Conservation (phyloP, 1,140 invertebrate genomes). For the Caenorhabditis elegans region WBcel235 BX284605.5:3524001-3524500, state of each 20-base stretch:
- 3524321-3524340: neutral
- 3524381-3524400: neutral
- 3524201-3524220: neutral
- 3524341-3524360: neutral
- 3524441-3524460: neutral
- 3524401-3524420: neutral
- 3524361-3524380: neutral
- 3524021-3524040: no score
- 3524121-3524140: neutral
- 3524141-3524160: no score
- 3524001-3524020: neutral
- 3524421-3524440: neutral
- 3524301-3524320: neutral
- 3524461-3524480: neutral
- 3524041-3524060: no score
- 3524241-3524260: neutral
- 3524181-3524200: neutral
- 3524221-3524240: neutral
- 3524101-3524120: neutral
- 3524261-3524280: neutral
- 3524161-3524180: no score
- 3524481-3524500: neutral
- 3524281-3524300: neutral
- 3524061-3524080: no score
- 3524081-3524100: no score